Evolutionary conservation across 2,888 invertebrate genomes (phyloP), one percentile per base, ranked within the genome.

Genomic region (Metacarcinus magister): DNA sequence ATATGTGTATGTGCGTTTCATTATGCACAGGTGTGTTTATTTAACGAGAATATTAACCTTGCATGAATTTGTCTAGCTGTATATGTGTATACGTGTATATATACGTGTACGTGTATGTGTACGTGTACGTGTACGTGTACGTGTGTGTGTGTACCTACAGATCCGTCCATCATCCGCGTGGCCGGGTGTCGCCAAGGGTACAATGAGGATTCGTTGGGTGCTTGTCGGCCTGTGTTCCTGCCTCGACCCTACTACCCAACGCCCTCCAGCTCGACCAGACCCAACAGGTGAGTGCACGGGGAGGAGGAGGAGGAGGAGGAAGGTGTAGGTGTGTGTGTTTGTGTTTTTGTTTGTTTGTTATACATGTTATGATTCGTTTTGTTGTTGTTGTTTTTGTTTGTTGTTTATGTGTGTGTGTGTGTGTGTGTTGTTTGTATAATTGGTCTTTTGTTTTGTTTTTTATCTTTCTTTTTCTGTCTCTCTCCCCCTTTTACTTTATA

Each of bases 91-190:
- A 91, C 1, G 23, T 67, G 23, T 67, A 0, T n/a, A n/a, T n/a
- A 5, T 23, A 23, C 23, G 16, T 67, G 5, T 67, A 19, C 19
- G 5, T 23, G 23, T 67, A 4, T 67, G 23, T 23, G 23, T 67
- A 5, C 5, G 19, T 67, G 67, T 67, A 1, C 23, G 67, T 67
- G 67, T 67, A n/a, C 23, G 67, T 67, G 1, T 67, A 23, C 23
- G 1, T 67, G 67, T 67, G 19, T 60, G 67, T 67, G 19, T 67
- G n/a, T 60, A 19, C 19, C 44, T 23, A 10, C 95, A 95, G 95
- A 92, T 13, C 95, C 95, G 19, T 92, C 92, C 39, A 92, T 95
- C 46, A 95, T 95, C 82, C 92, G 95, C 4, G 92, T 95, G 43
- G 43, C 60, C 7, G 54, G 60, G 2, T 95, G 95, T 28, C 92